A percentile compares a stretch with the other conserved stretches of the same genome.
These are phyloP conservation scores for Tyrophagus putrescentiae DNA, from an alignment of 1,140 invertebrate genomes.

Conservation along the genomic window DNA sequence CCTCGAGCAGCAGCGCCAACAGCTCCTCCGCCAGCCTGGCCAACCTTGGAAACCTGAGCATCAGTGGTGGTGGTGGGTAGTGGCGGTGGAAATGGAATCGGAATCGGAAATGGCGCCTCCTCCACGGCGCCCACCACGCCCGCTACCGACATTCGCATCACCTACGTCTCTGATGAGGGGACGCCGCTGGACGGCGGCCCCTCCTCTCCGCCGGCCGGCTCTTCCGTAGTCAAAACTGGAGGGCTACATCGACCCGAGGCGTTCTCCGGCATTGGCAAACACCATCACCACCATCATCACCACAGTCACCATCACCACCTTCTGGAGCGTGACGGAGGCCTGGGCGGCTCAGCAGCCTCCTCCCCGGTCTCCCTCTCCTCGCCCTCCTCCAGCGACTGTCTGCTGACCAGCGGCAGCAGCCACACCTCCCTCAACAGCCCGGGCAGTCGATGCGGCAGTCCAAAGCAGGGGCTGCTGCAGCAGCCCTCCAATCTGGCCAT, in stretches of 20 bases:
- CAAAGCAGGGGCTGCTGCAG: not conserved
- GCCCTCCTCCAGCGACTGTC: slow-evolving; percentile 3
- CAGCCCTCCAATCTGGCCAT: not conserved
- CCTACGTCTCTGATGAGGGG: slow-evolving; percentile 13
- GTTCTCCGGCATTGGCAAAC: not conserved
- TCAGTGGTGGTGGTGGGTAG: too few species aligned
- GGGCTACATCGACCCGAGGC: not conserved
- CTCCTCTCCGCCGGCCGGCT: not conserved
- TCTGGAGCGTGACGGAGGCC: too few species aligned
- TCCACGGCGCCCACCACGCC: too few species aligned
- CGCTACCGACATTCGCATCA: slow-evolving; percentile 5
- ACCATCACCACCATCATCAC: not conserved
- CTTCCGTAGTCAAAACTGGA: not conserved
- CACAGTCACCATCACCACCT: not conserved
- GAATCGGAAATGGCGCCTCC: too few species aligned
- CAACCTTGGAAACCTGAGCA: too few species aligned
- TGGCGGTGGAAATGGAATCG: too few species aligned
- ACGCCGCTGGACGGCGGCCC: slow-evolving; percentile 2
- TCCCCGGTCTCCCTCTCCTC: too few species aligned
- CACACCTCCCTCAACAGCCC: slow-evolving; percentile 6
- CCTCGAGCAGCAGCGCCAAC: too few species aligned
- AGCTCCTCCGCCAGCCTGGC: too few species aligned
- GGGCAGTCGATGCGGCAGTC: not conserved
- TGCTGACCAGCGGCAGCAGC: not conserved
- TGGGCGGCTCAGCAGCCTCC: too few species aligned